These are phyloP conservation scores for Cydia strobilella DNA, from an alignment of 1,140 invertebrate species.

Conservation along the genomic window DNA sequence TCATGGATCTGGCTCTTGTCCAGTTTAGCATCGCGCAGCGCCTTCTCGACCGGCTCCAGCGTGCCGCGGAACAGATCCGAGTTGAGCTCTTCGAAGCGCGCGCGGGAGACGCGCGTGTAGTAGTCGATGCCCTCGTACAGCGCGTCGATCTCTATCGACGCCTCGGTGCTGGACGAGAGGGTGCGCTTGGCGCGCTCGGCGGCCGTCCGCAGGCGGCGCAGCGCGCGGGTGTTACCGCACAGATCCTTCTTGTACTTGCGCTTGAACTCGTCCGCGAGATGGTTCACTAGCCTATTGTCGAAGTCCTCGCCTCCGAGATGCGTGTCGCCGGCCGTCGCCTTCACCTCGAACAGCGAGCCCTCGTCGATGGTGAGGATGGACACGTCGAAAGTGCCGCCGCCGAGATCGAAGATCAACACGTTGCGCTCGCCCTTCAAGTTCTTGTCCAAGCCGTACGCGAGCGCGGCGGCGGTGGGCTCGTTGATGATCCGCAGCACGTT, in stretches of 20 bases:
- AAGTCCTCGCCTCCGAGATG: constrained; percentile 86
- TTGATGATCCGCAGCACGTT: constrained; percentile 73
- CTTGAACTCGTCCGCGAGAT: constrained; percentile 73
- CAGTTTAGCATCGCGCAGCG: constrained; percentile 83
- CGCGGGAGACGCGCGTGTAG: constrained; percentile 77
- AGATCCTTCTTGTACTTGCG: constrained; percentile 66
- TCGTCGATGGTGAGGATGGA: constrained; percentile 85
- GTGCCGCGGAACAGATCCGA: constrained; percentile 65
- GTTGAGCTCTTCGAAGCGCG: constrained; percentile 87
- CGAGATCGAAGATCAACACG: constrained; percentile 73
- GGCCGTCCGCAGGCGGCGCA: constrained; percentile 81
- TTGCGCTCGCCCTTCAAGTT: constrained; percentile 84
- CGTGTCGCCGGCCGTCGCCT: constrained; percentile 79
- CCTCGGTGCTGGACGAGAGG: constrained; percentile 62
- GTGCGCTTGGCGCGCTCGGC: constrained; percentile 76
- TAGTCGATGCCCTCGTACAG: constrained; percentile 61
- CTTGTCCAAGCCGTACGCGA: constrained; percentile 87
- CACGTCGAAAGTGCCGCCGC: constrained; percentile 81
- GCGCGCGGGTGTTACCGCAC: constrained; percentile 56
- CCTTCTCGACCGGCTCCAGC: constrained; percentile 68
- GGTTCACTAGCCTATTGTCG: constrained; percentile 85
- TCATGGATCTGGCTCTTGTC: constrained; percentile 83
- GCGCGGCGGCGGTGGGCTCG: constrained; percentile 85
- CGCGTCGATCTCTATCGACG: constrained; percentile 44
- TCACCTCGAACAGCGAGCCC: constrained; percentile 84